Percentiles rank a stretch among this genome's conserved stretches.
phyloP scores from a whole-genome alignment of 2,888 invertebrate species.

The Vesta saturnalis region DNA sequence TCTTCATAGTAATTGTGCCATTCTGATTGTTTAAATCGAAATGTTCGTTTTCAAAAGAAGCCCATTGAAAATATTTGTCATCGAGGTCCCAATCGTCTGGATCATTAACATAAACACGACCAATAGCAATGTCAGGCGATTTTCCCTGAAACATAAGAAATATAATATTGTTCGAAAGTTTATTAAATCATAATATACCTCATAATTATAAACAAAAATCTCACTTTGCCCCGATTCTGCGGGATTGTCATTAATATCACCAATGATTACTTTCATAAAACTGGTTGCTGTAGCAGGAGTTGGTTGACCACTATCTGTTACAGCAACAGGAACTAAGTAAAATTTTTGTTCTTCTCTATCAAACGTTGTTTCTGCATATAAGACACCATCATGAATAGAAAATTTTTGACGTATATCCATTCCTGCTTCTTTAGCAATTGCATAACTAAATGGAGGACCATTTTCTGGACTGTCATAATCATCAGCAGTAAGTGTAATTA shows the following conservation, averaged over 20 bases:
- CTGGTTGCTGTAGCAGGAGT: slow-evolving; percentile 77
- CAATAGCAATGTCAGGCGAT: slow-evolving; percentile 84
- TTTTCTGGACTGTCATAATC: slow-evolving; percentile 86
- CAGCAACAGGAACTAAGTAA: slow-evolving; percentile 88
- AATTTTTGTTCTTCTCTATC: slow-evolving; percentile 90
- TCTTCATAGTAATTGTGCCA: slow-evolving; percentile 89
- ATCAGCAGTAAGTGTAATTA: slow-evolving; percentile 73
- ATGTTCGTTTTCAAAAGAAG: slow-evolving; percentile 64
- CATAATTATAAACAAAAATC: slow-evolving; percentile 95
- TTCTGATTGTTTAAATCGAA: slow-evolving; percentile 79
- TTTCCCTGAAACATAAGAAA: slow-evolving; percentile 67
- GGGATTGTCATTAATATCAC: slow-evolving; percentile 92
- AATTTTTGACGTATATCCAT: slow-evolving; percentile 78
- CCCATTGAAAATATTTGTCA: slow-evolving; percentile 89
- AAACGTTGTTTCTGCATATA: slow-evolving; percentile 79
- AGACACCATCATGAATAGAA: slow-evolving; percentile 71
- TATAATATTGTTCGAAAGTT: slow-evolving; percentile 2
- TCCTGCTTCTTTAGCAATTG: slow-evolving; percentile 72
- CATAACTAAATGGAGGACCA: slow-evolving; percentile 86
- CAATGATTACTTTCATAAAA: slow-evolving; percentile 88
- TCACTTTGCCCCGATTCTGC: slow-evolving; percentile 89
- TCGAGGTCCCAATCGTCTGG: slow-evolving; percentile 96
- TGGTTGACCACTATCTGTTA: slow-evolving; percentile 86
- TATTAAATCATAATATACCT: slow-evolving; percentile 69
- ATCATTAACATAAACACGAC: slow-evolving; percentile 93